A percentile compares a stretch with the other conserved stretches of the same genome.
These are phyloP conservation scores for Tetragonula clypearis DNA, from an alignment of 1,140 invertebrate species.

Conservation along the genomic window DNA sequence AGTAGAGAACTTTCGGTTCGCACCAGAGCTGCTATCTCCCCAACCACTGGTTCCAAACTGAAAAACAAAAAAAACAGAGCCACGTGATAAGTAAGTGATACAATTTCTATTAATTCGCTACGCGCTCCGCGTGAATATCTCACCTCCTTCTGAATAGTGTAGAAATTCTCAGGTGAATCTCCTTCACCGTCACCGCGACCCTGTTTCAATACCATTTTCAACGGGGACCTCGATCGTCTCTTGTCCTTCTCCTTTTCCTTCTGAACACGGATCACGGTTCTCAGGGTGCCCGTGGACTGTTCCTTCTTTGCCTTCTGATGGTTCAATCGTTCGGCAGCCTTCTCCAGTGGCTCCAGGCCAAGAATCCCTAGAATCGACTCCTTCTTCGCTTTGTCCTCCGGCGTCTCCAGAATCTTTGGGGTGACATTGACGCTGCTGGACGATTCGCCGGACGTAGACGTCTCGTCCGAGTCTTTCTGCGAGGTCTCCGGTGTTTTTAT, in stretches of 20 bases:
- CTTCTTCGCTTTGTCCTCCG: conserved; percentile 82
- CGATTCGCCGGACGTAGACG: conserved; percentile 79
- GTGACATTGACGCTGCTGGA: conserved; percentile 72
- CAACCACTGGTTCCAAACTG: conserved; percentile 81
- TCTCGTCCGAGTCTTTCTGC: conserved; percentile 82
- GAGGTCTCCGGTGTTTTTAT: conserved; percentile 78
- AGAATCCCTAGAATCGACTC: conserved; percentile 79
- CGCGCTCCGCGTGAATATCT: conserved; percentile 45
- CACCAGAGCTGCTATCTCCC: conserved; percentile 82
- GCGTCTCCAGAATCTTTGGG: conserved; percentile 78
- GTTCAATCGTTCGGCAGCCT: conserved; percentile 74
- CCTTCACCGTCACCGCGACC: conserved; percentile 84
- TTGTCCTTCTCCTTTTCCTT: conserved; percentile 81
- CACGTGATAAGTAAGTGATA: conserved; percentile 41
- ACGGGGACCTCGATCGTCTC: conserved; percentile 85
- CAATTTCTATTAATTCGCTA: not conserved
- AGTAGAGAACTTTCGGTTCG: conserved; percentile 82
- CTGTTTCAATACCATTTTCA: conserved; percentile 91
- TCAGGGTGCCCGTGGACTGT: conserved; percentile 88
- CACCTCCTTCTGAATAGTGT: conserved; percentile 91
- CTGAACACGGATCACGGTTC: conserved; percentile 89
- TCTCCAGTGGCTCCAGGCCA: conserved; percentile 78
- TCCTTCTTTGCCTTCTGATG: conserved; percentile 75
- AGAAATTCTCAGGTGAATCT: conserved; percentile 84
- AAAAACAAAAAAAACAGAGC: conserved; percentile 63